A percentile compares a stretch with the other conserved stretches of the same genome.
Evolutionary conservation across 30 jellyfish, hydroid and myxozoan species (phyloP).

Genomic region (Aurelia coerulea): DNA sequence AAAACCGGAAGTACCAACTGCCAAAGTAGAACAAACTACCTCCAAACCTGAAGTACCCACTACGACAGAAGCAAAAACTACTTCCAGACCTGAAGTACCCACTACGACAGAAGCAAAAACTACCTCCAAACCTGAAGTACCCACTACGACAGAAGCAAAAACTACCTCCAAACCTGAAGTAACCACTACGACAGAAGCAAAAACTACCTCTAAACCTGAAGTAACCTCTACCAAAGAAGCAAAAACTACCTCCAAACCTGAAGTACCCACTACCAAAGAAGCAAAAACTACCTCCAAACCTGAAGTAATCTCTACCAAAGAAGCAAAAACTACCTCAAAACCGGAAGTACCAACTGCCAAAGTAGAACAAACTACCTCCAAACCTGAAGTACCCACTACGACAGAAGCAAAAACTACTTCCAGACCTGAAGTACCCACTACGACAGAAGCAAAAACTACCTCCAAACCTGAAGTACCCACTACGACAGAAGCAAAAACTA

Average conservation of each 20-base stretch:
- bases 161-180: neutral
- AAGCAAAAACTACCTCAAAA: neutral
- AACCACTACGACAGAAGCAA: neutral
- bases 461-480: neutral
- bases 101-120: neutral
- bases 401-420: neutral
- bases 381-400: neutral
- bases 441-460: neutral
- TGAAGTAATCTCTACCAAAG: neutral
- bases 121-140: neutral
- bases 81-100: no score
- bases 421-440: neutral
- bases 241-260: neutral
- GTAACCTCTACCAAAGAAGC: neutral
- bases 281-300: neutral
- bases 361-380: neutral
- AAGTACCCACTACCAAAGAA: neutral
- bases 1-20: no score
- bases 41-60: neutral
- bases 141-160: neutral
- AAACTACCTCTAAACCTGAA: no score
- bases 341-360: constrained; percentile 4
- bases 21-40: no score
- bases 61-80: neutral
- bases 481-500: neutral